These are phyloP conservation scores for Agrochola macilenta DNA, from an alignment of 2,888 invertebrate species.

Conservation along the genomic window DNA sequence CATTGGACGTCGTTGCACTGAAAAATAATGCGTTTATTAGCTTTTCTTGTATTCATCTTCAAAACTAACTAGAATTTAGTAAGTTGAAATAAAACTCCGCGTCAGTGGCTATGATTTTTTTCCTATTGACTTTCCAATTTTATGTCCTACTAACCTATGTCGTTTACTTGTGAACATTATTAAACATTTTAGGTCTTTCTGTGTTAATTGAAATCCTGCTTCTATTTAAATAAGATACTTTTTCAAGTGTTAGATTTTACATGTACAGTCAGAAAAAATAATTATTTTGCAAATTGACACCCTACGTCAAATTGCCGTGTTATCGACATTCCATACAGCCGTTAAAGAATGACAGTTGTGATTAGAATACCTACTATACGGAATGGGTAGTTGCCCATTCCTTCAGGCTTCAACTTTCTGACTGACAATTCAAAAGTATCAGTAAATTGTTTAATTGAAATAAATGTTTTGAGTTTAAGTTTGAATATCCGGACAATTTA, in stretches of 20 bases:
- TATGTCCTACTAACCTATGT: no score
- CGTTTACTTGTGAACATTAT: no score
- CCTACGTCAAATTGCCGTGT: no score
- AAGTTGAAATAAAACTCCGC: no score
- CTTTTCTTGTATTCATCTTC: background rate
- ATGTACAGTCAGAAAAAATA: background rate
- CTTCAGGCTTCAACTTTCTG: background rate
- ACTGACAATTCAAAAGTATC: background rate
- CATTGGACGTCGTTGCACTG: conserved; percentile 87
- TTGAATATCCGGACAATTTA: background rate
- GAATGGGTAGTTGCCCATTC: no score
- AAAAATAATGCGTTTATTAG: conserved; percentile 40
- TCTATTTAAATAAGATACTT: background rate
- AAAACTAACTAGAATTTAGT: background rate
- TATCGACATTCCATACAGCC: background rate
- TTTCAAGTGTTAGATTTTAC: no score
- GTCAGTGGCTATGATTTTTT: background rate
- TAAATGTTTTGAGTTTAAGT: background rate
- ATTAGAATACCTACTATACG: background rate
- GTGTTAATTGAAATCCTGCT: background rate
- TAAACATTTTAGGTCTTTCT: no score
- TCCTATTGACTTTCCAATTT: no score
- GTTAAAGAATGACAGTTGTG: background rate
- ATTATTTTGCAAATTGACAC: background rate
- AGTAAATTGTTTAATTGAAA: background rate